Evolutionary conservation across 1,140 invertebrate species (phyloP).

Genomic region (Achroia grisella): DNA sequence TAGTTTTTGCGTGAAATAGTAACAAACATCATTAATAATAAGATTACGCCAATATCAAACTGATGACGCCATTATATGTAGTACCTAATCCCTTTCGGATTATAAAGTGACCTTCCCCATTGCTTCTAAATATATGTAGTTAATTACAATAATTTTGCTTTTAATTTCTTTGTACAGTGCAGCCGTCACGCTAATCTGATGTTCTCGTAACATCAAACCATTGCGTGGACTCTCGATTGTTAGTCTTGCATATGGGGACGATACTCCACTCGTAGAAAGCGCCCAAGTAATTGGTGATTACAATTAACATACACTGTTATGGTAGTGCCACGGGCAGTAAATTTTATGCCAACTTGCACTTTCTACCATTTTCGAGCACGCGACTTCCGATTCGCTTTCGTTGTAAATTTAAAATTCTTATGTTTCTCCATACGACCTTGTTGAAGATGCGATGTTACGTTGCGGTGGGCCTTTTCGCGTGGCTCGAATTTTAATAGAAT

Average conservation of each 20-base stretch:
- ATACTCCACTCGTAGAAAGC: constrained; percentile 33
- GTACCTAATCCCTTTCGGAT: too few species aligned
- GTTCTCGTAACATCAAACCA: constrained; percentile 3
- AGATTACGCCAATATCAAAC: too few species aligned
- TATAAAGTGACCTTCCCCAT: too few species aligned
- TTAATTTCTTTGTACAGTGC: too few species aligned
- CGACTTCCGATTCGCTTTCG: constrained; percentile 28
- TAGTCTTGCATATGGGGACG: constrained; percentile 26
- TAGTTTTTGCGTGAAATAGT: too few species aligned
- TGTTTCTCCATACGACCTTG: constrained; percentile 18
- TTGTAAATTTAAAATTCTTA: constrained; percentile 23
- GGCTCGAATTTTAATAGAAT: constrained; percentile 10
- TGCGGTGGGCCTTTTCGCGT: constrained; percentile 4
- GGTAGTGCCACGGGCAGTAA: constrained; percentile 26
- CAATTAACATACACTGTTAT: constrained; percentile 40
- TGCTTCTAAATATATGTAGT: too few species aligned
- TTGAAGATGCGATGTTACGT: background rate
- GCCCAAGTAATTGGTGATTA: constrained; percentile 34
- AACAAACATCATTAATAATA: too few species aligned
- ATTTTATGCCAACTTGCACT: constrained; percentile 39
- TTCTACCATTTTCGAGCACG: constrained; percentile 35
- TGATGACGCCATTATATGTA: too few species aligned
- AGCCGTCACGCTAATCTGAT: constrained; percentile 1
- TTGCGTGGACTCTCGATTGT: constrained; percentile 19
- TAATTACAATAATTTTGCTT: too few species aligned